Base-by-base conservation (phyloP, 2,888 invertebrate genomes). In the Dasysyrphus tricinctus region DNA sequence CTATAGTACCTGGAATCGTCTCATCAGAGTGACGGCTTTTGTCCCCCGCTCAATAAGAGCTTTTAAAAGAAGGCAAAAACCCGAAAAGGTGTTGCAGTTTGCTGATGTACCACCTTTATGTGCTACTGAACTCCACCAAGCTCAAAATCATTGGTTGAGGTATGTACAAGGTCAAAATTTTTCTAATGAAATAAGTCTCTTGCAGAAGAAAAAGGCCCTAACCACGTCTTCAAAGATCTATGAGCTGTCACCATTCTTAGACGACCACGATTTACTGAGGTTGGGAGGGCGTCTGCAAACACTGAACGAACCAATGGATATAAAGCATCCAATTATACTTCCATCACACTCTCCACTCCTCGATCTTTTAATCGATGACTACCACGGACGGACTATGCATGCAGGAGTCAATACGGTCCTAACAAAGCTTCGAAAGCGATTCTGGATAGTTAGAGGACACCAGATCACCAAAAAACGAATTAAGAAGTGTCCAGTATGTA, bases 381-480 rank as follows among this genome's bases (percentile, higher is more conserved):
- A n/a, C 11, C 56, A 70, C 6, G 29, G 14, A 12, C 29, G 1
- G 5, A 14, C 29, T 14, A 2, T 54, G 5, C 44, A 70, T 32
- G 44, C 29, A 9, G 56, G 70, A 8, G 70, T 42, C 11, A 70
- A 70, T 24, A 70, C 37, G 39, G 54, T 70, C 1, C 11, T 70
- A 29, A n/a, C 70, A 11, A 61, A 76, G 34, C 65, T 80, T 7
- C 70, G 74, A 5, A 57, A 72, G 34, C 39, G 37, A 1, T 76
- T 67, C 37, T 77, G 76, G 76, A 77, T 77, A 19, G n/a, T 69
- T 2, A 44, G 34, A 57, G 44, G 24, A 0, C 65, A 67, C 16
- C 80, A 77, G 32, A 2, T 32, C 1, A 49, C 54, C 1, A 67
- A 77, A 7, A 67, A n/a, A 8, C 37, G 57, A 7, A 59, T 56